Evolutionary conservation across 2,113 vertebrate genomes (phyloP).

Genomic region (mouse (Mus musculus)): DNA sequence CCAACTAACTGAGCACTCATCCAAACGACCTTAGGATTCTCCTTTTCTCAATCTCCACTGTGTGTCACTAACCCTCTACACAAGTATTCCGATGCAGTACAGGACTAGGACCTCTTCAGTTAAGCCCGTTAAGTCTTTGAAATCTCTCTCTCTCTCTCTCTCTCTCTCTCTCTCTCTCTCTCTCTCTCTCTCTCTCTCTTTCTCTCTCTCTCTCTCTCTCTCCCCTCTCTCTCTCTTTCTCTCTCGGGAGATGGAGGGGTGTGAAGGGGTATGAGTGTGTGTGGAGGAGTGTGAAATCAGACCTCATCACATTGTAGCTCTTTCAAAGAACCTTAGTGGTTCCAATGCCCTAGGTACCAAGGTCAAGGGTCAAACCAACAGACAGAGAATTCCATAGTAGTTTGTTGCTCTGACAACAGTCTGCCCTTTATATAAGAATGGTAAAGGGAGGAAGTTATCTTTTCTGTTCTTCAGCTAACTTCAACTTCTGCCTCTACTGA

Average conservation of each 20-base stretch:
- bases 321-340: background rate
- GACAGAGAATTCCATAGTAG: conserved; percentile 56
- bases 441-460: background rate
- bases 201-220: no score
- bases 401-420: conserved; percentile 23
- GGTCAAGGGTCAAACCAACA: conserved; percentile 67
- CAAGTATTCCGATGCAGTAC: background rate
- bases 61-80: background rate
- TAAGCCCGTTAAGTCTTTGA: background rate
- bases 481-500: background rate
- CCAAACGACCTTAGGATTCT: background rate
- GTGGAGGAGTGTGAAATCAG: background rate
- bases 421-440: background rate
- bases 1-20: background rate
- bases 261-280: no score
- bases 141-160: no score
- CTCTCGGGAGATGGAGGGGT: no score
- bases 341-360: background rate
- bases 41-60: background rate
- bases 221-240: no score
- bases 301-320: background rate
- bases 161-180: background rate
- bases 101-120: background rate
- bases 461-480: background rate
- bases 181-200: no score